These are phyloP conservation scores for Drosophila burlai DNA, from an alignment of 1,140 invertebrate species.

Conservation along the genomic window DNA sequence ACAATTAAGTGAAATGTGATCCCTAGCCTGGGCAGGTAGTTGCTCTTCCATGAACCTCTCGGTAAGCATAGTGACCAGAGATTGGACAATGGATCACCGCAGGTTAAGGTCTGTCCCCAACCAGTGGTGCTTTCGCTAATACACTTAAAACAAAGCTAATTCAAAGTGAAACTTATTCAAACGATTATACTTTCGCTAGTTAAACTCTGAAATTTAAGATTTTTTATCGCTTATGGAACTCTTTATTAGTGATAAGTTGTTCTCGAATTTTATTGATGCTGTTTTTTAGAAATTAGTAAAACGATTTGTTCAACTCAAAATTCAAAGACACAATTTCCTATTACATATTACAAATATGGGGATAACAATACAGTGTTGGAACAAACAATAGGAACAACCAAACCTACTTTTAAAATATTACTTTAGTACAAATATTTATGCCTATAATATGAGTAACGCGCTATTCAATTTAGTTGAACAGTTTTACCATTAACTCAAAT, in stretches of 20 bases:
- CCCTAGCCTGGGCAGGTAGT: slow-evolving; percentile 13
- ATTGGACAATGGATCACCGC: slow-evolving; percentile 33
- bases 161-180: neutral
- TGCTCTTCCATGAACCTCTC: slow-evolving; percentile 42
- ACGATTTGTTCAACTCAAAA: too few species aligned
- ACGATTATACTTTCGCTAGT: neutral
- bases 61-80: slow-evolving; percentile 10
- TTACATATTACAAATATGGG: too few species aligned
- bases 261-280: too few species aligned
- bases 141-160: neutral
- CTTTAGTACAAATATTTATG: neutral
- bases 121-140: slow-evolving; percentile 1
- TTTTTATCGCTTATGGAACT: too few species aligned
- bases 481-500: neutral
- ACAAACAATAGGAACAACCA: neutral
- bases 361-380: neutral
- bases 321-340: too few species aligned
- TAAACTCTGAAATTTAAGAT: neutral
- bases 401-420: too few species aligned
- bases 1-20: slow-evolving; percentile 73
- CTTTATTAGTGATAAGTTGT: too few species aligned
- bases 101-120: neutral
- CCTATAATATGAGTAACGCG: neutral
- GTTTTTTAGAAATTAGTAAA: too few species aligned
- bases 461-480: neutral